phyloP scores from a whole-genome alignment of 2,888 invertebrate genomes.

The Deroplatys truncata region DNA sequence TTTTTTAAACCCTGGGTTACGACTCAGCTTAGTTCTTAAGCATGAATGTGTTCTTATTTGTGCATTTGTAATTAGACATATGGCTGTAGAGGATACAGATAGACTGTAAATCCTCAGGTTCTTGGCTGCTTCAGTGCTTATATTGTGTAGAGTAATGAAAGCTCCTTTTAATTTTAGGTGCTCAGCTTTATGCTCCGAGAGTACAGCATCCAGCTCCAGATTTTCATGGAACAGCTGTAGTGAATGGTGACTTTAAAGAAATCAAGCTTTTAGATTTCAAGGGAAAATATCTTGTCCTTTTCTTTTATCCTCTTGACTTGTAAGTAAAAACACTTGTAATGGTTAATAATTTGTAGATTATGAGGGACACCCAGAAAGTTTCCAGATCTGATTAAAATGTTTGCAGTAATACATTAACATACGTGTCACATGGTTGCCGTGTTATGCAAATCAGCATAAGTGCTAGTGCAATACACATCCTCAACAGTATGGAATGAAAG shows the following conservation, averaged over 20 bases:
- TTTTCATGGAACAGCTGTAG: conserved; percentile 81
- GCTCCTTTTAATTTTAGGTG: not conserved
- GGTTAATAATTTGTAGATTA: not conserved
- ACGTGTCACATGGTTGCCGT: not conserved
- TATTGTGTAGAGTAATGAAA: not conserved
- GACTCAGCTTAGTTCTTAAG: no score
- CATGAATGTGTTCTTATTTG: no score
- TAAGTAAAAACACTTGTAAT: conserved; percentile 53
- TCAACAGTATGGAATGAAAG: no score
- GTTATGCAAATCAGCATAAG: not conserved
- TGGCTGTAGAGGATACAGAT: no score
- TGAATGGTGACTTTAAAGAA: conserved; percentile 80
- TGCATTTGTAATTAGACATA: no score
- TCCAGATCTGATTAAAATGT: no score
- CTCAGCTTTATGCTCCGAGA: conserved; percentile 44
- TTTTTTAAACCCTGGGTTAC: no score
- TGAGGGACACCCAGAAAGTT: not conserved
- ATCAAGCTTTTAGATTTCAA: conserved; percentile 75
- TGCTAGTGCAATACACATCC: no score
- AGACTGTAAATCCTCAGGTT: no score
- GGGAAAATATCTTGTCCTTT: conserved; percentile 89
- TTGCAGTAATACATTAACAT: not conserved
- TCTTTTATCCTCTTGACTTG: conserved; percentile 96
- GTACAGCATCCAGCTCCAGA: conserved; percentile 80
- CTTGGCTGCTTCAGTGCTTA: no score